These are phyloP conservation scores for Fundulus diaphanus DNA, from an alignment of 2,797 vertebrate species.

Conservation along the genomic window DNA sequence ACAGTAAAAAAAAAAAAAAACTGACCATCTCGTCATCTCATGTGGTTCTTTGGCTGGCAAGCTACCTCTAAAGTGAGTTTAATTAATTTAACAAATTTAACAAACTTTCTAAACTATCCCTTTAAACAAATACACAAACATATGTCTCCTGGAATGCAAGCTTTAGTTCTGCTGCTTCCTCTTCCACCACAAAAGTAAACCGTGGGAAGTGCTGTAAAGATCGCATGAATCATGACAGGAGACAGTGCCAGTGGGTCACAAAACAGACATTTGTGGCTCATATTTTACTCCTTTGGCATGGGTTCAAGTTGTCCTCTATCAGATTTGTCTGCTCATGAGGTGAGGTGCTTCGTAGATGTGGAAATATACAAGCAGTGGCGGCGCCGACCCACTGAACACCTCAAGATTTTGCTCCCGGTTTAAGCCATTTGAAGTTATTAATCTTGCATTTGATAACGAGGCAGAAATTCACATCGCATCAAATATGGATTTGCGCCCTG, in stretches of 20 bases:
- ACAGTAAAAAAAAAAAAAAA: no score
- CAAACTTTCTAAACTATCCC: not conserved
- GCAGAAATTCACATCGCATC: not conserved
- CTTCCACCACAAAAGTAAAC: constrained; percentile 64
- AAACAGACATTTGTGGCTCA: constrained; percentile 69
- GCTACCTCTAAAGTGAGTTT: not conserved
- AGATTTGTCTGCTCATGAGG: constrained; percentile 59
- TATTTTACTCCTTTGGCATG: constrained; percentile 68
- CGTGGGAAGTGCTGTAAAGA: constrained; percentile 66
- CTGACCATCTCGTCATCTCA: no score
- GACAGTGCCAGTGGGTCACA: constrained; percentile 64
- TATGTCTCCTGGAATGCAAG: constrained; percentile 14
- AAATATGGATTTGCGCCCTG: constrained; percentile 1
- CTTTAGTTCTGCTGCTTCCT: constrained; percentile 40
- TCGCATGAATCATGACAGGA: constrained; percentile 70
- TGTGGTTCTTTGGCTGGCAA: not conserved
- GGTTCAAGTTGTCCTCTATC: constrained; percentile 58
- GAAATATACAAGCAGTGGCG: constrained; percentile 49
- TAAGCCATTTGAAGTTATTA: constrained; percentile 52
- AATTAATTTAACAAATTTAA: not conserved
- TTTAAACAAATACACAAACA: not conserved
- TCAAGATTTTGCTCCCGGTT: constrained; percentile 45
- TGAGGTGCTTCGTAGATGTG: constrained; percentile 49
- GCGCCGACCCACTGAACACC: constrained; percentile 49
- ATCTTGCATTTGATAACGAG: constrained; percentile 41